phyloP scores from a whole-genome alignment of 2,113 vertebrate species.

The Variabilichromis moorii region DNA sequence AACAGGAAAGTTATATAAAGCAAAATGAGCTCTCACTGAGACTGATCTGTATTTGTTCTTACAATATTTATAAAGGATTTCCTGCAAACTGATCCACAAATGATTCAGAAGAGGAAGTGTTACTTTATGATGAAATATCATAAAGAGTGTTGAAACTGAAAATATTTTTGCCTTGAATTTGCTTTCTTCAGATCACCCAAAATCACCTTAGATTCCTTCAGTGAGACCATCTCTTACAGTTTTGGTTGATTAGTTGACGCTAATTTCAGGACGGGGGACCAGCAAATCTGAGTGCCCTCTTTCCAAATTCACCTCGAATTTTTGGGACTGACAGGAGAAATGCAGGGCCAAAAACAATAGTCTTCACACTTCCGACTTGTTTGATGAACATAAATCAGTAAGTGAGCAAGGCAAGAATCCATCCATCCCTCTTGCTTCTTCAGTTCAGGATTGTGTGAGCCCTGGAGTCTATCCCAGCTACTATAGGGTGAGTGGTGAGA shows the following conservation, averaged over 20 bases:
- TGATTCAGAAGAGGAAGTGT: neutral
- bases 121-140: neutral
- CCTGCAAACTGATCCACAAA: neutral
- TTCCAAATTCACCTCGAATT: neutral
- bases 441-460: neutral
- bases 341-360: neutral
- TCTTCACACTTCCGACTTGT: neutral
- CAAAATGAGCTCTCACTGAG: neutral
- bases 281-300: neutral
- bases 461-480: neutral
- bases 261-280: fast-evolving
- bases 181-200: neutral
- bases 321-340: neutral
- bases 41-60: neutral
- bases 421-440: neutral
- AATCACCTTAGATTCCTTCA: neutral
- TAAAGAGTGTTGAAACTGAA: neutral
- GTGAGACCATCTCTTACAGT: neutral
- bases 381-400: neutral
- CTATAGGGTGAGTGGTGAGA: neutral
- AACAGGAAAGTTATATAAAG: neutral
- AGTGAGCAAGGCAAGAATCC: neutral
- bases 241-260: neutral
- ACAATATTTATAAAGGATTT: neutral
- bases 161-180: neutral